Percentiles rank a stretch among this genome's conserved stretches.
Evolutionary conservation across 2,888 invertebrate genomes (phyloP).

Genomic region (Tachina grossa): DNA sequence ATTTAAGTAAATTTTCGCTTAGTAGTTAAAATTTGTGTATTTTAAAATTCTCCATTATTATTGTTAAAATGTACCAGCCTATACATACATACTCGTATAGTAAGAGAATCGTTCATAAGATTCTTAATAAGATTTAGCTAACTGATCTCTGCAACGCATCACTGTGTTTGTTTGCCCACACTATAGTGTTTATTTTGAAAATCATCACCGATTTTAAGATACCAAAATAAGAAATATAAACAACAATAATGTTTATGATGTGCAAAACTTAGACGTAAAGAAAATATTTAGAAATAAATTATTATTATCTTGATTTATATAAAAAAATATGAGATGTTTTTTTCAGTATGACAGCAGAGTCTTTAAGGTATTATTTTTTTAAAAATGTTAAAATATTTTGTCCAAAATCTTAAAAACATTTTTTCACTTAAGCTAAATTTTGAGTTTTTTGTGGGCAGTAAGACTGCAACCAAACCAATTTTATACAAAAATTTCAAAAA

Average conservation of each 20-base stretch:
- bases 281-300: slow-evolving; percentile 37
- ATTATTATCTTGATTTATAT: background rate
- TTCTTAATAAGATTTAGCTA: slow-evolving; percentile 7
- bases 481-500: no score
- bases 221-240: slow-evolving; percentile 16
- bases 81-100: background rate
- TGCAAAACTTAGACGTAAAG: slow-evolving; percentile 12
- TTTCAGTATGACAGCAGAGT: background rate
- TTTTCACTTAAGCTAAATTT: no score
- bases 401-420: no score
- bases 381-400: no score
- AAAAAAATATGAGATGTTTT: background rate
- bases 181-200: slow-evolving; percentile 49
- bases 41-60: background rate
- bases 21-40: background rate
- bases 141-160: background rate
- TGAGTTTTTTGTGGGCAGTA: no score
- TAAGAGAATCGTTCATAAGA: background rate
- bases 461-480: no score
- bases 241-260: slow-evolving; percentile 37
- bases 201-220: background rate
- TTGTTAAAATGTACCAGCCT: background rate
- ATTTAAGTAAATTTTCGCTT: background rate
- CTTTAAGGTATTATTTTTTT: background rate
- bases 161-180: background rate